These are phyloP conservation scores for Strix occidentalis DNA, from an alignment of 2,797 vertebrate genomes.

Conservation along the genomic window DNA sequence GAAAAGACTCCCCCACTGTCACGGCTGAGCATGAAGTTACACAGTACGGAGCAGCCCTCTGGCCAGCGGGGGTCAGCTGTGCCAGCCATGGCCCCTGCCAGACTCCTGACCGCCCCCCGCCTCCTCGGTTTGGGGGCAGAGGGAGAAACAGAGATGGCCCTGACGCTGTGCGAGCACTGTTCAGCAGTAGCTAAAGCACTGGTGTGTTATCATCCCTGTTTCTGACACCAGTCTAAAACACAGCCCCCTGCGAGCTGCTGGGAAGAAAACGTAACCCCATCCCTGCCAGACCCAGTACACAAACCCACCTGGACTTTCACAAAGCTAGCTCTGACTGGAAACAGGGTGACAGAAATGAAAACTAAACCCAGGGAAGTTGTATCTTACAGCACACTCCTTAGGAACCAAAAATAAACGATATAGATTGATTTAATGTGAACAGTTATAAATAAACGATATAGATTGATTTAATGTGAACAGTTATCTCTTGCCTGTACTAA, in stretches of 20 bases:
- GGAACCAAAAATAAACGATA: not conserved
- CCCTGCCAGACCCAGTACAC: not conserved
- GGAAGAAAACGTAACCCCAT: not conserved
- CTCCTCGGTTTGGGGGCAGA: not conserved
- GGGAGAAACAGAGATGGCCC: not conserved
- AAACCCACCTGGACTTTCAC: not conserved
- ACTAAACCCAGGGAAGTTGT: not conserved
- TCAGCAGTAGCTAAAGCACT: not conserved
- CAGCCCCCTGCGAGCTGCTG: not conserved
- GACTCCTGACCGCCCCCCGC: not conserved
- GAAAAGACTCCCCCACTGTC: not conserved
- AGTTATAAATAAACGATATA: not conserved
- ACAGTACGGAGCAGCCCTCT: not conserved
- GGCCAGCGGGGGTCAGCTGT: not conserved
- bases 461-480: not conserved
- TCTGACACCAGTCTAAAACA: not conserved
- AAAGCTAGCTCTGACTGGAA: not conserved
- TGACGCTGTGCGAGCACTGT: accelerated
- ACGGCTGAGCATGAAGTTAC: not conserved
- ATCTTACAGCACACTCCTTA: not conserved
- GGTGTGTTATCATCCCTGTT: not conserved
- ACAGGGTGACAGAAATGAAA: not conserved
- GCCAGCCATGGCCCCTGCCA: not conserved
- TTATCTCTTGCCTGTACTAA: not conserved
- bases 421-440: too few relatives aligned